These are phyloP conservation scores for Noctua janthe DNA, from an alignment of 2,888 invertebrate species.

Conservation along the genomic window DNA sequence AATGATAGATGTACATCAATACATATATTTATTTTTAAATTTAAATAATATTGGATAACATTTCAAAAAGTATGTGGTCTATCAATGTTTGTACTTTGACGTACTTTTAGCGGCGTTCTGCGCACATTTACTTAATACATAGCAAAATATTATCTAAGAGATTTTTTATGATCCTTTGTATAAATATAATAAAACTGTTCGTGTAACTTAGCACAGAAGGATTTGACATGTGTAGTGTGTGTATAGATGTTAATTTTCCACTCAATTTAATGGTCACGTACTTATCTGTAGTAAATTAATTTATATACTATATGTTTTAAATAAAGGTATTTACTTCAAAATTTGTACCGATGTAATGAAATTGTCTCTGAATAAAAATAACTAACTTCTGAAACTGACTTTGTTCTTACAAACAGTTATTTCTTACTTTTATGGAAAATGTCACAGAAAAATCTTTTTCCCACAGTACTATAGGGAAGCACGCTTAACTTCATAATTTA, in stretches of 20 bases:
- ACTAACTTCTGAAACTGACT: constrained; percentile 60
- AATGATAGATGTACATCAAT: constrained; percentile 41
- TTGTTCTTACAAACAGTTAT: constrained; percentile 22
- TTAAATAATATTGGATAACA: constrained; percentile 40
- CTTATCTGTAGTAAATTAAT: constrained; percentile 58
- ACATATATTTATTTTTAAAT: constrained; percentile 44
- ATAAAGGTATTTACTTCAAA: constrained; percentile 66
- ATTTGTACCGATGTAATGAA: constrained; percentile 68
- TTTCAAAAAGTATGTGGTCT: constrained; percentile 55
- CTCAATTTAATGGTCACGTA: constrained; percentile 60
- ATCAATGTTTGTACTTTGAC: constrained; percentile 59
- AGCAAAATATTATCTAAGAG: constrained; percentile 59
- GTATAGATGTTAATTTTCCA: constrained; percentile 68
- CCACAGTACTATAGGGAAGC: constrained; percentile 10
- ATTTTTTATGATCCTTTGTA: constrained; percentile 67
- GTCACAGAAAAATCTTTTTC: constrained; percentile 12
- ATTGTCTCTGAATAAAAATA: constrained; percentile 69
- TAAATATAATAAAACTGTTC: constrained; percentile 57
- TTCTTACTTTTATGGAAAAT: constrained; percentile 2
- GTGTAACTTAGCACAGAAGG: constrained; percentile 79
- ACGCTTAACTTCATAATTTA: constrained; percentile 48
- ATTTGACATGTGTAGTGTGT: constrained; percentile 81
- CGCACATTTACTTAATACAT: constrained; percentile 46
- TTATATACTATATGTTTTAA: constrained; percentile 58
- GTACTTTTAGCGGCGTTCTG: constrained; percentile 46